Base-by-base conservation (phyloP, 2,797 vertebrate genomes). In the Anas bernieri region DNA sequence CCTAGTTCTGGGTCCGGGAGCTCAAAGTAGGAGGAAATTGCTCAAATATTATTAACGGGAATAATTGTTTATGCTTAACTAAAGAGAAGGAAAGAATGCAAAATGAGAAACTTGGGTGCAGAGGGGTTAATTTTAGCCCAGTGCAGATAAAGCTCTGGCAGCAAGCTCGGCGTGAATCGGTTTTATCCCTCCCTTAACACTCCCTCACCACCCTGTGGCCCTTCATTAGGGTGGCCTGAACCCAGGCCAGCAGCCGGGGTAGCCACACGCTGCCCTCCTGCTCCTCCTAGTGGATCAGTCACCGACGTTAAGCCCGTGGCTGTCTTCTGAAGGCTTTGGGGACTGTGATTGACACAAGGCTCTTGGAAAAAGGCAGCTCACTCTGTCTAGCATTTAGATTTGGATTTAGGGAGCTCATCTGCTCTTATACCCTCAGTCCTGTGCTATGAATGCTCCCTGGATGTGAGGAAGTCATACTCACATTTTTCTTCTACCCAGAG, bases 271-370 rank as follows among this genome's bases (percentile, higher is more conserved):
- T 96, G 90, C 83, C 90, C 91, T 87, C 66, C 88, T 89, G 88
- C 96, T 93, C 95, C 91, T 92, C 88, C 93, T 96, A 58, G 92
- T 77, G 95, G 90, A 69, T 59, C 11, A 0, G 55, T 68, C 26
- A 39, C 37, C 37, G 37, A 39, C 37, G 37, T 39, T 39, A 39
- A 76, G 45, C 46, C 66, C 4, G 2, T 63, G 43, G n/a, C 50
- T 54, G 2, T 28, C 33, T 68, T 54, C 45, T 15, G 31, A 52
- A 45, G n/a, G 33, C 5, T 39, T 8, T 61, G 54, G 12, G 55
- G 30, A 37, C 3, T 3, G 25, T 12, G 39, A 30, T 7, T 33
- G 20, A 11, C 72, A 45, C 21, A 21, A 41, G 33, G 17, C 67
- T 26, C n/a, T 25, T 25, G 52, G 63, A 17, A 50, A 26, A 63